Conservation (phyloP, 2,113 vertebrate genomes). For the Gallinago media region DNA sequence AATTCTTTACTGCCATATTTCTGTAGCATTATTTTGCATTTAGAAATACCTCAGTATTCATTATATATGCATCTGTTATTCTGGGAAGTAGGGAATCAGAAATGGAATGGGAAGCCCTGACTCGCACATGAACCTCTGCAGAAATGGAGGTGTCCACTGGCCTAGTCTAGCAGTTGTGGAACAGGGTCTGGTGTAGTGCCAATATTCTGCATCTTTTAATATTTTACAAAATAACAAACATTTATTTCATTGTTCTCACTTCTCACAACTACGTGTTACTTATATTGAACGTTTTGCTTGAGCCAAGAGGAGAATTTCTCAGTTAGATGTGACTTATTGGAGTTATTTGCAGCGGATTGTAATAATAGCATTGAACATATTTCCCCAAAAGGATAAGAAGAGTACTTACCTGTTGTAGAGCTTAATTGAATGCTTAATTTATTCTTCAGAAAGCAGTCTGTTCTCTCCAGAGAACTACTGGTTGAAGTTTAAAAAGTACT, state of each 20-base stretch:
- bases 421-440: conserved; percentile 57
- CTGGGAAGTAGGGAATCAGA: background rate
- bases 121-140: background rate
- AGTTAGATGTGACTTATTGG: background rate
- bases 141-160: background rate
- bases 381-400: background rate
- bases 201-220: background rate
- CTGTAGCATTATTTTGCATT: conserved; percentile 20
- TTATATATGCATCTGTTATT: background rate
- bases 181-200: no score
- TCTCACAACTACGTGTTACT: background rate
- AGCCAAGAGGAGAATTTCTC: background rate
- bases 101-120: background rate
- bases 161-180: background rate
- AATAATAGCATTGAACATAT: background rate
- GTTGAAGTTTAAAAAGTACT: conserved; percentile 11
- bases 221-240: background rate
- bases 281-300: background rate
- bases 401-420: conserved; percentile 13
- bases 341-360: background rate
- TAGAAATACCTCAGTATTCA: background rate
- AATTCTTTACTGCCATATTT: conserved; percentile 59
- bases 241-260: background rate
- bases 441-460: conserved; percentile 34
- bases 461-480: background rate